Evolutionary conservation across 2,888 invertebrate species (phyloP).

Genomic region (Pimpla rufipes): DNA sequence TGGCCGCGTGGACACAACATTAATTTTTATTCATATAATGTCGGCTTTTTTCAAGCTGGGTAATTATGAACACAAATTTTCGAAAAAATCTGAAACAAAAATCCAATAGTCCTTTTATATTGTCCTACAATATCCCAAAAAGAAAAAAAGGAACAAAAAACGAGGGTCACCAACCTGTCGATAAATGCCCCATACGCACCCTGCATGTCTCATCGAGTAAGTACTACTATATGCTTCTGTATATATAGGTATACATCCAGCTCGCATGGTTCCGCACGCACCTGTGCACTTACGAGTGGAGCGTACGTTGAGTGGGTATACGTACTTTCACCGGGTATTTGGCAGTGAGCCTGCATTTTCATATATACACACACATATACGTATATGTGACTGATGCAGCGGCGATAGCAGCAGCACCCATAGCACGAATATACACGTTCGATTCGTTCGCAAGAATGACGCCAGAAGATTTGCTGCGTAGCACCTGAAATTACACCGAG

Average conservation of each 20-base stretch:
- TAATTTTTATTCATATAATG: too few species aligned
- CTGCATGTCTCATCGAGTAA: constrained; percentile 6
- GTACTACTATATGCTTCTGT: constrained; percentile 8
- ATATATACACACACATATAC: not conserved
- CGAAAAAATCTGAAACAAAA: too few species aligned
- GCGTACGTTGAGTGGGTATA: constrained; percentile 46
- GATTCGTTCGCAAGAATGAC: constrained; percentile 1
- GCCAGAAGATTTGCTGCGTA: not conserved
- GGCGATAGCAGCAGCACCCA: not conserved
- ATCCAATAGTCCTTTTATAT: too few species aligned
- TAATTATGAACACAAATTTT: too few species aligned
- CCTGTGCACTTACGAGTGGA: constrained; percentile 61
- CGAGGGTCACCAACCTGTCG: too few species aligned
- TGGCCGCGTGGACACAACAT: too few species aligned
- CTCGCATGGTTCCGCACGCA: constrained; percentile 47
- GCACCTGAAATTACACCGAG: constrained; percentile 1
- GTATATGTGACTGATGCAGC: not conserved
- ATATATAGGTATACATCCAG: constrained; percentile 12
- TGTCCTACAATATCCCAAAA: too few species aligned
- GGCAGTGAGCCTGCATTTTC: constrained; percentile 58
- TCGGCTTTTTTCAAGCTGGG: too few species aligned
- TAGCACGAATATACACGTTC: not conserved
- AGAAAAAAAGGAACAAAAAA: too few species aligned
- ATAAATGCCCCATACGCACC: too few species aligned
- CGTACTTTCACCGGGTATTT: constrained; percentile 73